phyloP scores from a whole-genome alignment of 1,140 invertebrate species.

The Adoxophyes honmai region DNA sequence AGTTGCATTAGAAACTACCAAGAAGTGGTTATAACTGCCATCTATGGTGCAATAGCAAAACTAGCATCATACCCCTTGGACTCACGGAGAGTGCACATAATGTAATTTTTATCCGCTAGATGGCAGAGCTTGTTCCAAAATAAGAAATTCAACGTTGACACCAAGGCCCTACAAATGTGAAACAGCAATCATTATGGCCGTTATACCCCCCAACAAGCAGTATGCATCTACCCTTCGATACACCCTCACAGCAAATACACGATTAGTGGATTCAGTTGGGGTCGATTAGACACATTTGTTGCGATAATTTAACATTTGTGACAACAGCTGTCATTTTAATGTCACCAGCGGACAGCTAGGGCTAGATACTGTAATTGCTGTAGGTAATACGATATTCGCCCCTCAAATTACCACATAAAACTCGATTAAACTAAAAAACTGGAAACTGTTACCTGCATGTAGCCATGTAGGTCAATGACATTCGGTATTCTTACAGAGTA shows the following conservation, averaged over 20 bases:
- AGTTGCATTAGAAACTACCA: conserved; percentile 6
- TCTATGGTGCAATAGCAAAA: not conserved
- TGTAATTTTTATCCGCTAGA: not conserved
- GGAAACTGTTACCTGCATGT: too few relatives aligned
- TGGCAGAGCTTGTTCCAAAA: not conserved
- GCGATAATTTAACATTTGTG: conserved; percentile 15
- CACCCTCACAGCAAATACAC: not conserved
- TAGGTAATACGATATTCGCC: too few relatives aligned
- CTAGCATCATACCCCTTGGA: too few relatives aligned
- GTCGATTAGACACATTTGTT: conserved; percentile 13
- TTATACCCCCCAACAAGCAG: not conserved
- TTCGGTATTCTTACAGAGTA: too few relatives aligned
- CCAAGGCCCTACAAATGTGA: too few relatives aligned
- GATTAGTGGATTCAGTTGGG: conserved; percentile 10
- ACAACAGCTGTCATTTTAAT: conserved; percentile 13
- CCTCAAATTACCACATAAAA: too few relatives aligned
- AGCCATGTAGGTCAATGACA: too few relatives aligned
- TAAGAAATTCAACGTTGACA: too few relatives aligned
- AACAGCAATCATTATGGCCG: too few relatives aligned
- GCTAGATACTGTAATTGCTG: too few relatives aligned
- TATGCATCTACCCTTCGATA: not conserved
- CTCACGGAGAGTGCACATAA: too few relatives aligned
- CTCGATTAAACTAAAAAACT: too few relatives aligned
- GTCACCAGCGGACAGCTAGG: not conserved
- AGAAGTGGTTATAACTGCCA: conserved; percentile 9